Evolutionary conservation across 2,797 vertebrate species (phyloP).

Genomic region (Pachyuromys duprasi): DNA sequence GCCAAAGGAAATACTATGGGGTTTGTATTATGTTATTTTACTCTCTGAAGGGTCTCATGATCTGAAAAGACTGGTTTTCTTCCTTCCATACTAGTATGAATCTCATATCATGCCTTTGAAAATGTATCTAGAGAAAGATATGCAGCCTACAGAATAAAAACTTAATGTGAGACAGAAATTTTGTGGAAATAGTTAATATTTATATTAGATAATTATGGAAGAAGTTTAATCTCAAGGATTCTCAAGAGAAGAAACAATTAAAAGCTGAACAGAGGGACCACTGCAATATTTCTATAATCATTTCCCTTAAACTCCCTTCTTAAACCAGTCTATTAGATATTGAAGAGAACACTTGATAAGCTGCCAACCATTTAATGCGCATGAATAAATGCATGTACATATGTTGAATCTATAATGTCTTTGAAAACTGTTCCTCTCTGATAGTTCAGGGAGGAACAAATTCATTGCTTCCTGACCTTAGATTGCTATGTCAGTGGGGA

Average conservation of each 20-base stretch:
- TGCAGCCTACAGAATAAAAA: neutral
- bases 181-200: neutral
- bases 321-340: slow-evolving; percentile 44
- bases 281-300: slow-evolving; percentile 38
- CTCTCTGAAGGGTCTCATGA: neutral
- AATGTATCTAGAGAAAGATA: neutral
- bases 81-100: neutral
- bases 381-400: slow-evolving; percentile 79
- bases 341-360: slow-evolving; percentile 59
- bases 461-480: slow-evolving; percentile 42
- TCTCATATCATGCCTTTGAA: neutral
- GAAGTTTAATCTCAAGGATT: neutral
- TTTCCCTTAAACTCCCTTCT: slow-evolving; percentile 53
- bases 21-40: neutral
- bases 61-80: neutral
- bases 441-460: slow-evolving; percentile 37
- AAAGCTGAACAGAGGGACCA: slow-evolving; percentile 25
- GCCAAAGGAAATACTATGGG: neutral
- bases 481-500: slow-evolving; percentile 33
- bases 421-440: slow-evolving; percentile 47
- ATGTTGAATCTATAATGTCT: slow-evolving; percentile 66
- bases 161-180: neutral
- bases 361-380: slow-evolving; percentile 66
- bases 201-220: neutral
- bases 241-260: neutral